These are phyloP conservation scores for Trichonephila clavipes DNA, from an alignment of 1,140 invertebrate species.

Conservation along the genomic window DNA sequence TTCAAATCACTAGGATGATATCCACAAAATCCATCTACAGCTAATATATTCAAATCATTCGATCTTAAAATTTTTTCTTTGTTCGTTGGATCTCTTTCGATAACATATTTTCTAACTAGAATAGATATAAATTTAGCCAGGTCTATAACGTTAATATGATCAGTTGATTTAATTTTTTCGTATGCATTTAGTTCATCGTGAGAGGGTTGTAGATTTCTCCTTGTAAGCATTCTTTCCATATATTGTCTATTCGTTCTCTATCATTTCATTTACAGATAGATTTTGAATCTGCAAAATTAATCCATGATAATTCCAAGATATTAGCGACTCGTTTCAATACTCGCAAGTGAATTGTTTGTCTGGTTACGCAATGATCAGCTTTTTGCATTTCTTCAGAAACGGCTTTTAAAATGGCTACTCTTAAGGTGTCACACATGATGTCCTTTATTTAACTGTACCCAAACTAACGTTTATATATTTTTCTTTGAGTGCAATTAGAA, in stretches of 20 bases:
- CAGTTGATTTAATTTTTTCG: slow-evolving; percentile 6
- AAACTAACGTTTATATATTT: no score
- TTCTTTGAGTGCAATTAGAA: no score
- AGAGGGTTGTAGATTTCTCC: not conserved
- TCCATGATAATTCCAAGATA: not conserved
- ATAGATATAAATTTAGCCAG: slow-evolving; percentile 4
- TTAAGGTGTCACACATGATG: no score
- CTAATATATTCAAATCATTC: not conserved
- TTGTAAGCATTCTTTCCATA: slow-evolving; percentile 28
- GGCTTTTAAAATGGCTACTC: not conserved
- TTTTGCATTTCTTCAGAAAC: slow-evolving; percentile 12
- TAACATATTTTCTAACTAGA: not conserved
- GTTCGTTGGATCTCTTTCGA: slow-evolving; percentile 21
- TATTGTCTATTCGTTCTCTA: not conserved
- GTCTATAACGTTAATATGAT: slow-evolving; percentile 13
- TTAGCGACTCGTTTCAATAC: not conserved
- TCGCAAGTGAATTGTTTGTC: not conserved
- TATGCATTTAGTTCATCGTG: slow-evolving; percentile 53
- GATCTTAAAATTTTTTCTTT: slow-evolving; percentile 53
- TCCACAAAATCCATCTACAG: slow-evolving; percentile 46
- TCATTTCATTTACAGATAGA: not conserved
- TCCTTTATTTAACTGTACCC: no score
- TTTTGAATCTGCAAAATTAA: not conserved
- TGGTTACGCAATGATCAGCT: not conserved
- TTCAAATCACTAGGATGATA: slow-evolving; percentile 18